Evolutionary conservation across 2,888 invertebrate genomes (phyloP).

Genomic region (Ernsta delagoae): DNA sequence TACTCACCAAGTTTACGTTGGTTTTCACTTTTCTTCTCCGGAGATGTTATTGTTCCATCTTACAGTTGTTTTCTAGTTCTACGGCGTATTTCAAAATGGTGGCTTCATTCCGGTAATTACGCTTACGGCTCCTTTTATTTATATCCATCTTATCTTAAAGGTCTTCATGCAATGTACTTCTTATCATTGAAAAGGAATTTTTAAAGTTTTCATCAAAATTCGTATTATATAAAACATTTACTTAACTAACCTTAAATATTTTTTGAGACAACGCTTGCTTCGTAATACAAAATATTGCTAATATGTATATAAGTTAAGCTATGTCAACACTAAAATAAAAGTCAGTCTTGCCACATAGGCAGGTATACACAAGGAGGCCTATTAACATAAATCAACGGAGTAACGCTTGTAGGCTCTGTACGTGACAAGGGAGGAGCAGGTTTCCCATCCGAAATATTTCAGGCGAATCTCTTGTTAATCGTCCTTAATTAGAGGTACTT

Average conservation of each 20-base stretch:
- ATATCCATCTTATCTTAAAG: background rate
- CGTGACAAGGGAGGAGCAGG: conserved; percentile 27
- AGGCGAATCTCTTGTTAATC: conserved; percentile 24
- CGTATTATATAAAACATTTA: no score
- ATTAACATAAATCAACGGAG: conserved; percentile 29
- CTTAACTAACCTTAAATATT: no score
- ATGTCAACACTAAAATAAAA: no score
- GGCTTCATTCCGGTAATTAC: background rate
- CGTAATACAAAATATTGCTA: no score
- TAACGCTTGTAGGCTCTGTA: conserved; percentile 20
- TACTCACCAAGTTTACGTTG: conserved; percentile 9
- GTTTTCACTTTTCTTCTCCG: conserved; percentile 6
- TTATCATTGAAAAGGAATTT: no score
- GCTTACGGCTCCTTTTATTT: background rate
- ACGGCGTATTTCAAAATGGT: conserved; percentile 1
- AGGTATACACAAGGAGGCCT: conserved; percentile 24
- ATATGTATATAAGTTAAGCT: background rate
- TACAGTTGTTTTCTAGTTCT: conserved; percentile 3
- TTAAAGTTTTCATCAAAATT: no score
- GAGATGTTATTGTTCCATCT: conserved; percentile 12
- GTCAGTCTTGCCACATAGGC: no score
- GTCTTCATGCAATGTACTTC: background rate
- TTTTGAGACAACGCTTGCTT: no score
- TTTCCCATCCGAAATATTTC: conserved; percentile 31
- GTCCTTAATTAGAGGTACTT: conserved; percentile 21